Base-by-base conservation (phyloP, 2,113 vertebrate species). In the Brachyhypopomus occidentalis region DNA sequence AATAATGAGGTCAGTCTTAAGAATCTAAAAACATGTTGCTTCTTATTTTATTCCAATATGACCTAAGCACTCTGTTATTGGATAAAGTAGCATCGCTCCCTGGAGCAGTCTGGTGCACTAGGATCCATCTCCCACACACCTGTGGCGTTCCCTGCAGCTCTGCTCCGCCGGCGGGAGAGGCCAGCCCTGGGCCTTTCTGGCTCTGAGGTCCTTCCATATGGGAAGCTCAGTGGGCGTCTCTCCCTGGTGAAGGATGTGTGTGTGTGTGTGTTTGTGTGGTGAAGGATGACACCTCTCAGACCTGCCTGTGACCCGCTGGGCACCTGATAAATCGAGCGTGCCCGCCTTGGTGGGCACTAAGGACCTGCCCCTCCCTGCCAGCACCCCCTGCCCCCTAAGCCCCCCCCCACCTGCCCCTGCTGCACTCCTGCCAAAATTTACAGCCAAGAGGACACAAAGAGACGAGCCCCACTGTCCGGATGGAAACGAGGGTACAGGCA, bases 261-360 rank as follows among this genome's bases (percentile, higher is more conserved):
- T 3, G 30, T 3, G 30, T 30, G 30, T 30, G 30, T 30, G 30
- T 30, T 30, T 30, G 30, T 30, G 30, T 63, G 52, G 84, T 93
- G 90, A 93, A 91, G 80, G 87, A 92, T 91, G 89, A 79, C 85
- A 88, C 86, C 86, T 87, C 79, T 89, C 87, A 88, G 60, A 67
- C 82, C 80, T 87, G 80, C 86, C 83, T 48, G 25, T 45, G 87
- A 87, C 91, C 90, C 9, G 89, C 93, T 92, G 93, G 64, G 89
- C 19, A 9, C 41, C 87, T 92, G 92, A 93, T 92, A 83, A 90
- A 94, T 92, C 81, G 88, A 77, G 71, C 36, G 79, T 78, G 87
- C 81, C 81, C 81, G 81, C 85, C 14, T 60, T 78, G 81, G 85
- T 79, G 82, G 86, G 86, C 34, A 81, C 48, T 62, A 75, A 78